A percentile compares a stretch with the other conserved stretches of the same genome.
phyloP scores from a whole-genome alignment of 2,113 vertebrate species.

The Potamarius usumacintae region DNA sequence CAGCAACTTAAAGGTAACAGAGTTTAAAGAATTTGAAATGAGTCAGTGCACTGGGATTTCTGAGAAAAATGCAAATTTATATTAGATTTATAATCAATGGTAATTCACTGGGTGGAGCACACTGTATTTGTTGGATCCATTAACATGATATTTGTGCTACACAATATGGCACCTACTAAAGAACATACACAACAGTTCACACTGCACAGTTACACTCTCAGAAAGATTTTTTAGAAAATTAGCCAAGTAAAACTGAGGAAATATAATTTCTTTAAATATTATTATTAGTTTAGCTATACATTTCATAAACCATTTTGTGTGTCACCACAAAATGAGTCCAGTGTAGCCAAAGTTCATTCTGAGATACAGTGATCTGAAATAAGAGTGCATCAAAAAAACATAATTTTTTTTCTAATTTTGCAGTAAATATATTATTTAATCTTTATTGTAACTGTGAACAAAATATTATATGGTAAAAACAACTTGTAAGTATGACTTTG shows the following conservation, averaged over 20 bases:
- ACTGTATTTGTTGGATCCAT: not conserved
- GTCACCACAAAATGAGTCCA: too few species aligned
- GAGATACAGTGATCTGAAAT: too few species aligned
- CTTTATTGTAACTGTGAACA: too few species aligned
- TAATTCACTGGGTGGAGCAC: not conserved
- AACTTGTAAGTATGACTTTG: too few species aligned
- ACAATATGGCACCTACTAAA: not conserved
- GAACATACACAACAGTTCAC: not conserved
- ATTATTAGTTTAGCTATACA: not conserved
- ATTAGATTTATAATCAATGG: not conserved
- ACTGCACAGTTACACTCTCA: not conserved
- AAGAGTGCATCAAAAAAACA: too few species aligned
- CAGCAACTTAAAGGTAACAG: not conserved
- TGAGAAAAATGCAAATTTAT: not conserved
- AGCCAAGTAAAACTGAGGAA: not conserved
- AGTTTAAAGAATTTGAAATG: not conserved
- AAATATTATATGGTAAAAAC: too few species aligned
- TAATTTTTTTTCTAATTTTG: too few species aligned
- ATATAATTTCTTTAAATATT: not conserved
- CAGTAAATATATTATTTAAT: too few species aligned
- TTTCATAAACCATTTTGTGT: not conserved
- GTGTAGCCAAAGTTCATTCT: too few species aligned
- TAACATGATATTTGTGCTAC: conserved; percentile 2
- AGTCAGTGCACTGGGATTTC: not conserved
- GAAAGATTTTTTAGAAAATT: not conserved